A percentile compares a stretch with the other conserved stretches of the same genome.
These are phyloP conservation scores for Galeopterus variegatus DNA, from an alignment of 2,113 vertebrate species.

Conservation along the genomic window DNA sequence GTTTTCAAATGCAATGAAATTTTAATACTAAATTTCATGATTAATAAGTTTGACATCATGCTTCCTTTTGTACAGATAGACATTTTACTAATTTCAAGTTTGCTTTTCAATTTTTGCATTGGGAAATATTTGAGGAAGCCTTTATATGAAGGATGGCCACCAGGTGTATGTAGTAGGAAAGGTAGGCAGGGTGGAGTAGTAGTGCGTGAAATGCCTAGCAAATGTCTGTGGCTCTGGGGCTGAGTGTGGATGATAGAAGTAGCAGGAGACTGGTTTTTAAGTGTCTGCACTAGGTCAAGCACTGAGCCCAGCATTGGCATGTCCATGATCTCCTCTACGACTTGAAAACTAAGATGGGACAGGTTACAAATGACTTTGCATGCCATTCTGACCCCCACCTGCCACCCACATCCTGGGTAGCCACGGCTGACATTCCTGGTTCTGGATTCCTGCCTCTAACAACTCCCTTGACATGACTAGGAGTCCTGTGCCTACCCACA, in stretches of 20 bases:
- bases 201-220: background rate
- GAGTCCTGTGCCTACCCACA: background rate
- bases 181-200: no score
- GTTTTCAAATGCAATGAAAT: background rate
- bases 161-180: background rate
- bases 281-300: background rate
- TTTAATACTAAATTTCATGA: background rate
- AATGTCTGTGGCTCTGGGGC: background rate
- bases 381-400: background rate
- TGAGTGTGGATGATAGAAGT: background rate
- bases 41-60: background rate
- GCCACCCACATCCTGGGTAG: background rate
- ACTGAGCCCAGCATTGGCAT: background rate
- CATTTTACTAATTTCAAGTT: background rate
- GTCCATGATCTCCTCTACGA: background rate
- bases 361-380: background rate
- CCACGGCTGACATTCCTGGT: background rate
- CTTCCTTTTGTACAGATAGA: background rate
- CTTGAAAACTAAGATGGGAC: background rate
- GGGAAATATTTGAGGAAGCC: background rate
- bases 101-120: background rate
- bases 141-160: background rate
- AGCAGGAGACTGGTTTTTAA: background rate
- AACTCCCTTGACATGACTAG: background rate
- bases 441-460: slow-evolving; percentile 1